phyloP scores from a whole-genome alignment of 2,113 vertebrate species.

The Aegotheles bennettii region DNA sequence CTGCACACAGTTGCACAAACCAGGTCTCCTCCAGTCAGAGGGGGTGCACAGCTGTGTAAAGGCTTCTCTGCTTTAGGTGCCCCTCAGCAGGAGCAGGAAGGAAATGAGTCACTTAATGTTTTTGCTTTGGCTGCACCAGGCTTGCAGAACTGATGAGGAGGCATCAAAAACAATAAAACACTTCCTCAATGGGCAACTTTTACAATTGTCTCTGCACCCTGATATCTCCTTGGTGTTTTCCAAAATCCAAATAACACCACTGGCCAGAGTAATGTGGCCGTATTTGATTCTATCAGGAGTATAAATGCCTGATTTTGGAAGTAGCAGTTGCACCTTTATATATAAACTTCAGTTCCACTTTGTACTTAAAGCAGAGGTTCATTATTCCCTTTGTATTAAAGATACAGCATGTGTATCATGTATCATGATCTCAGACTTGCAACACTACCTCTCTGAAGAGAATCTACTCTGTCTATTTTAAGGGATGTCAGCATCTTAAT shows the following conservation, averaged over 20 bases:
- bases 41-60: background rate
- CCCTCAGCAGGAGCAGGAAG: conserved; percentile 26
- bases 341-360: background rate
- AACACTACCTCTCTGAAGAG: background rate
- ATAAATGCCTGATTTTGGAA: background rate
- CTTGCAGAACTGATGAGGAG: conserved; percentile 3
- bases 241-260: background rate
- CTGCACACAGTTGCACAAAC: background rate
- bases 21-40: background rate
- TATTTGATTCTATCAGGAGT: background rate
- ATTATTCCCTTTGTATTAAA: background rate
- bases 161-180: background rate
- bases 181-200: background rate
- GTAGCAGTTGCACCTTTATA: background rate
- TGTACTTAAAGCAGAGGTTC: background rate
- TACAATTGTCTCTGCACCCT: background rate
- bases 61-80: background rate
- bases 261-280: background rate
- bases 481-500: background rate
- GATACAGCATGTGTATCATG: background rate
- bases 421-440: background rate
- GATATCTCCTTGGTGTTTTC: background rate
- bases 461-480: background rate
- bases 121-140: background rate
- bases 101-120: conserved; percentile 51